Evolutionary conservation across 2,888 invertebrate genomes (phyloP).

Genomic region (Drosophila setosimentum): DNA sequence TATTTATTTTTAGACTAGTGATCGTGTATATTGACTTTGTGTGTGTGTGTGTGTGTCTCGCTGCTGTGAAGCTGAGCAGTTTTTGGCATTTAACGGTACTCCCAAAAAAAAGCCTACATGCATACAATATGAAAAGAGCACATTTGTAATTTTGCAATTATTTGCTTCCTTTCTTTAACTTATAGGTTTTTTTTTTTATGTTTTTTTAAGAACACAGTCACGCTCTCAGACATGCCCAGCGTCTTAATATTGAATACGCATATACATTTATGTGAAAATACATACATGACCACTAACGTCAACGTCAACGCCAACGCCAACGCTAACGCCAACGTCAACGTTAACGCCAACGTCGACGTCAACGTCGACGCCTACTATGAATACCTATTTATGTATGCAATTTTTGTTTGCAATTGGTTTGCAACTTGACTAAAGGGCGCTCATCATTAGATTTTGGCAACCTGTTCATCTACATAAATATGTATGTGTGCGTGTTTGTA

Average conservation of each 20-base stretch:
- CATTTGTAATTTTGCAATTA: conserved; percentile 31
- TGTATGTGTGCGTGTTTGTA: conserved; percentile 7
- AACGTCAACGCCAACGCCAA: conserved; percentile 13
- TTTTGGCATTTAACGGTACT: conserved; percentile 34
- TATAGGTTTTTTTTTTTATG: conserved; percentile 33
- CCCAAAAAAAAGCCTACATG: neutral
- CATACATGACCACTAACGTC: conserved; percentile 7
- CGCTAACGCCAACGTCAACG: conserved; percentile 25
- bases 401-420: conserved; percentile 27
- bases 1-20: conserved; percentile 52
- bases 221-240: conserved; percentile 23
- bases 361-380: conserved; percentile 11
- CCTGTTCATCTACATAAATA: conserved; percentile 25
- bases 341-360: conserved; percentile 14
- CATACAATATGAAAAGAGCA: neutral
- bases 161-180: conserved; percentile 10
- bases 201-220: conserved; percentile 43
- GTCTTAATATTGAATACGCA: conserved; percentile 33
- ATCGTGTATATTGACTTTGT: conserved; percentile 42
- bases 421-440: conserved; percentile 39
- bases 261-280: neutral
- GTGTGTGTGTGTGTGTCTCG: conserved; percentile 14
- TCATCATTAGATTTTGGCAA: conserved; percentile 34
- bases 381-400: neutral
- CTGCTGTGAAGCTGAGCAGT: conserved; percentile 17